phyloP scores from a whole-genome alignment of 2,888 invertebrate genomes.

The Piscicola geometra region DNA sequence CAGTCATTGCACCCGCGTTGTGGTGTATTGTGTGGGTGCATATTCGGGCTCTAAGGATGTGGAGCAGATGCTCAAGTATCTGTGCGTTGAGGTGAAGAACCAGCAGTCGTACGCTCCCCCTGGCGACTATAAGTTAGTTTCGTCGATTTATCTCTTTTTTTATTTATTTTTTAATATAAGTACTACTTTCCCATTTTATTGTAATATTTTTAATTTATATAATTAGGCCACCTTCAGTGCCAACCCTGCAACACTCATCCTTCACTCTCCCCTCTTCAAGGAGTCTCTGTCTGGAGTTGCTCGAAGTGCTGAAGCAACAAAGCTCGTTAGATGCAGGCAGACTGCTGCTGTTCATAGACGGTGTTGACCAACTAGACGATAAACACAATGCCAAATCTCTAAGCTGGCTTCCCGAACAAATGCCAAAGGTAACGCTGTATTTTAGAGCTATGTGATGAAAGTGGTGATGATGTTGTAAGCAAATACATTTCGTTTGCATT shows the following conservation, averaged over 20 bases:
- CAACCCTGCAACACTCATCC: no score
- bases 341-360: slow-evolving; percentile 52
- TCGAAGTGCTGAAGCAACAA: not conserved
- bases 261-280: no score
- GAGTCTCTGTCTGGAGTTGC: not conserved
- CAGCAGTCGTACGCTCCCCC: not conserved
- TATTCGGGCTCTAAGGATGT: slow-evolving; percentile 45
- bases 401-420: slow-evolving; percentile 52
- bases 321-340: no score
- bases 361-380: slow-evolving; percentile 52
- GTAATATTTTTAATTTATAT: no score
- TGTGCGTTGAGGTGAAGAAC: slow-evolving; percentile 47
- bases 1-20: slow-evolving; percentile 37
- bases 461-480: no score
- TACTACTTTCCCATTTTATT: no score
- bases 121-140: not conserved
- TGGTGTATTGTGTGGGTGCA: slow-evolving; percentile 52
- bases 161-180: no score
- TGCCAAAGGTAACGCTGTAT: slow-evolving; percentile 50
- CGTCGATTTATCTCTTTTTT: no score
- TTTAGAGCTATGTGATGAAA: no score
- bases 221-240: no score
- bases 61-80: slow-evolving; percentile 47
- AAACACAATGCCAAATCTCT: slow-evolving; percentile 50
- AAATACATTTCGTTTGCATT: no score